Evolutionary conservation across 2,797 vertebrate genomes (phyloP).

Genomic region (Eulemur coronatus): DNA sequence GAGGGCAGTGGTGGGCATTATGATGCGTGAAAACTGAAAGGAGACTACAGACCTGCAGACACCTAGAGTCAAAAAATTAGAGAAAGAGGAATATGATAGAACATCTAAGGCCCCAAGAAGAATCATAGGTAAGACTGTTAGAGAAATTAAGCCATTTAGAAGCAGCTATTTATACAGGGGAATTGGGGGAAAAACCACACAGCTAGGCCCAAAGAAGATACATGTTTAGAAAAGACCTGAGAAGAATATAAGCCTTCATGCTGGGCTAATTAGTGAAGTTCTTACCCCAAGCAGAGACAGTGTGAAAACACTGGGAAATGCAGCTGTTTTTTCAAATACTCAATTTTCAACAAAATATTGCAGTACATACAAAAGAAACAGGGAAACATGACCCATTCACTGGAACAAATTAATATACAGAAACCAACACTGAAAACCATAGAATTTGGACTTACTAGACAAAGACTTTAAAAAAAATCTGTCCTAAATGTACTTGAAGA

Average conservation of each 20-base stretch:
- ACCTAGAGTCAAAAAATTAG: not conserved
- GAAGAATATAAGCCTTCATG: not conserved
- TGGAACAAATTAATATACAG: not conserved
- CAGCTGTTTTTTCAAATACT: not conserved
- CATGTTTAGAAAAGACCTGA: not conserved
- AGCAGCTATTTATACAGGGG: not conserved
- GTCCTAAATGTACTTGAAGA: not conserved
- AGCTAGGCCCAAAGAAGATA: not conserved
- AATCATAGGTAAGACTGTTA: not conserved
- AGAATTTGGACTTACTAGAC: not conserved
- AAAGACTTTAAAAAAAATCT: not conserved
- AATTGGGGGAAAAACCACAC: not conserved
- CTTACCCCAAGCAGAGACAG: not conserved
- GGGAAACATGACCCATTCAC: not conserved
- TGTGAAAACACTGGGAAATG: not conserved
- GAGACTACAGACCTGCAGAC: not conserved
- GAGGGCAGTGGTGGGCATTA: not conserved
- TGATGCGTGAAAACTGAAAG: not conserved
- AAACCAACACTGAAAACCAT: not conserved
- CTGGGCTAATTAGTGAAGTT: not conserved
- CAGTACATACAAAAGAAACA: not conserved
- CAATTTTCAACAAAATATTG: not conserved
- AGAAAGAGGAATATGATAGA: not conserved
- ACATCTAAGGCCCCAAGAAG: not conserved
- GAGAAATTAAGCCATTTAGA: not conserved